A percentile compares a stretch with the other conserved stretches of the same genome.
These are phyloP conservation scores for Lithophane socia DNA, from an alignment of 2,888 invertebrate genomes.

Conservation along the genomic window DNA sequence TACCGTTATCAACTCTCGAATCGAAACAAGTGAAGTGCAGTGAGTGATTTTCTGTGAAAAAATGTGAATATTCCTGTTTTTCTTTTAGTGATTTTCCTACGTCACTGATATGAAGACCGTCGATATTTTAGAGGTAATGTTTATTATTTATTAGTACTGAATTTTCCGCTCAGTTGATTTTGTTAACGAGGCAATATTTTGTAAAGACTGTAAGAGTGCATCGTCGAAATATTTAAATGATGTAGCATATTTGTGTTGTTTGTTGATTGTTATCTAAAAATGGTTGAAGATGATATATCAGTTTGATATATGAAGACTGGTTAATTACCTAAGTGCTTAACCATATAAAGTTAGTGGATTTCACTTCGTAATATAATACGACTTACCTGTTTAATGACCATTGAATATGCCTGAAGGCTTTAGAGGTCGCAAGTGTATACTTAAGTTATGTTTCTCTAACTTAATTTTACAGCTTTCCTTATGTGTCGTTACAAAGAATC, in stretches of 20 bases:
- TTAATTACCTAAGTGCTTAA: conserved; percentile 25
- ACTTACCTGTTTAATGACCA: conserved; percentile 21
- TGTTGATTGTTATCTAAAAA: conserved; percentile 36
- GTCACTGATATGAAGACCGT: conserved; percentile 72
- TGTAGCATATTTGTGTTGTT: conserved; percentile 33
- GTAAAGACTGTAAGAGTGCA: conserved; percentile 40
- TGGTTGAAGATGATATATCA: conserved; percentile 24
- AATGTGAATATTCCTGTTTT: conserved; percentile 66
- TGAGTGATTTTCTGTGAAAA: conserved; percentile 64
- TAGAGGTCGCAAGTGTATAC: conserved; percentile 9
- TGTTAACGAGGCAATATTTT: conserved; percentile 51
- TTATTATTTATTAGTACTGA: conserved; percentile 32
- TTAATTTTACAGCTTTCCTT: conserved; percentile 15
- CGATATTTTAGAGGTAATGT: conserved; percentile 75
- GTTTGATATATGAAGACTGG: conserved; percentile 29
- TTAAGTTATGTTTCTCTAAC: conserved; percentile 5
- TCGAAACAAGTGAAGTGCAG: conserved; percentile 62
- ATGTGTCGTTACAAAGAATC: neutral
- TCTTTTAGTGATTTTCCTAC: conserved; percentile 60
- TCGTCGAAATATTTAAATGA: conserved; percentile 53
- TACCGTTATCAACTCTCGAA: conserved; percentile 50
- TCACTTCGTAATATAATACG: conserved; percentile 38
- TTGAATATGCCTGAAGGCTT: conserved; percentile 20
- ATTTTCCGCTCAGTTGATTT: conserved; percentile 45
- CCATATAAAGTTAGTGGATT: conserved; percentile 28